These are phyloP conservation scores for Oryctes rhinoceros DNA, from an alignment of 1,140 invertebrate genomes.

Conservation along the genomic window DNA sequence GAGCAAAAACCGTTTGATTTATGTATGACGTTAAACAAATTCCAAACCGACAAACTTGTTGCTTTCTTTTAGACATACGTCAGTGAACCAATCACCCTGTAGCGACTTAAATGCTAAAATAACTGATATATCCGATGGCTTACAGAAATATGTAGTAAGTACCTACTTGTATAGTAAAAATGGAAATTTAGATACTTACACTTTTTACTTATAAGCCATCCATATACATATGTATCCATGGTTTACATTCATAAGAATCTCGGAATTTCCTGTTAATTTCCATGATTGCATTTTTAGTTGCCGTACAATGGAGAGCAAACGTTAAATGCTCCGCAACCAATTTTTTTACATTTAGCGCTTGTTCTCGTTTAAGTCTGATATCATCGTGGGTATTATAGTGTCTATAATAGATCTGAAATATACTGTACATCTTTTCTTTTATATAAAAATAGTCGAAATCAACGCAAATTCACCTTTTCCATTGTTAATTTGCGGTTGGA, in stretches of 20 bases:
- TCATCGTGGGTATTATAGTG: background rate
- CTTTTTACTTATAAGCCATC: no score
- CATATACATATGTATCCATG: background rate
- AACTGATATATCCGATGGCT: background rate
- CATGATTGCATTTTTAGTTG: slow-evolving; percentile 15
- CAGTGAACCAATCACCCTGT: no score
- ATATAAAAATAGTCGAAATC: background rate
- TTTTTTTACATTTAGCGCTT: no score
- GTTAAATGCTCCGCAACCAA: background rate
- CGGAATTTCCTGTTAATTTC: background rate
- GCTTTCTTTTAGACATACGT: no score
- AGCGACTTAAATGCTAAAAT: slow-evolving; percentile 6
- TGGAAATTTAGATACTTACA: no score
- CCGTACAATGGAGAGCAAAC: background rate
- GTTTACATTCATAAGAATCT: background rate
- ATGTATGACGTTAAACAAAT: no score
- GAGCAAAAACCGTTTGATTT: no score
- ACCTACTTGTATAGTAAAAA: no score
- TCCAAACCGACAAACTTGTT: no score
- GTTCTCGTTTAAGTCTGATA: background rate
- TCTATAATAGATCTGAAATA: slow-evolving; percentile 8
- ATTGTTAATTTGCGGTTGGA: background rate
- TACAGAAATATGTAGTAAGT: no score
- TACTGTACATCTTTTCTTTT: slow-evolving; percentile 7
- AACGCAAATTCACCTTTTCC: background rate